Percentiles rank a stretch among this genome's conserved stretches.
phyloP scores from a whole-genome alignment of 2,888 invertebrate genomes.

The Altica lythri region DNA sequence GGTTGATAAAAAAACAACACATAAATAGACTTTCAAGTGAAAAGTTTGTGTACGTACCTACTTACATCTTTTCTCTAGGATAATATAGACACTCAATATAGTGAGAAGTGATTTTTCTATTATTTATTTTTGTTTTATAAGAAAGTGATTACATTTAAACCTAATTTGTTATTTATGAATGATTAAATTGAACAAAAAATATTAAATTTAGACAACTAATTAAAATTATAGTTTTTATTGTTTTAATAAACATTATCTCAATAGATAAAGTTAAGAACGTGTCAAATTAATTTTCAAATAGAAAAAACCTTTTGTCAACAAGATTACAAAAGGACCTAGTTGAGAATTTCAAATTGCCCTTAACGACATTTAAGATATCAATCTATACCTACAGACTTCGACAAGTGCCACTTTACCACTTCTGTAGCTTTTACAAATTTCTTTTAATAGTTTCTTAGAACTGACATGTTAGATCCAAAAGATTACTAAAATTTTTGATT shows the following conservation, averaged over 20 bases:
- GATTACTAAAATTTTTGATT: not conserved
- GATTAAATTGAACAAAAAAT: too few species aligned
- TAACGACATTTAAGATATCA: conserved; percentile 47
- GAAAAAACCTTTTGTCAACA: conserved; percentile 23
- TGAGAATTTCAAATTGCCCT: conserved; percentile 41
- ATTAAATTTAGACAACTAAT: too few species aligned
- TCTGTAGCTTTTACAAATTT: conserved; percentile 23
- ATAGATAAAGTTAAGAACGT: not conserved
- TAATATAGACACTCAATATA: too few species aligned
- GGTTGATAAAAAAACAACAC: too few species aligned
- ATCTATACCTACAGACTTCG: conserved; percentile 39
- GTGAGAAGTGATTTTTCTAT: too few species aligned
- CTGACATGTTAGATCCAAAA: conserved; percentile 1
- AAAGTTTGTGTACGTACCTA: too few species aligned
- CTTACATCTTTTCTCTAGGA: too few species aligned
- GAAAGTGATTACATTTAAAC: too few species aligned
- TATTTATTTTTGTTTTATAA: too few species aligned
- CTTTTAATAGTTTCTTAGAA: conserved; percentile 42
- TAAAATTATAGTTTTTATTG: too few species aligned
- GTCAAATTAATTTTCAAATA: conserved; percentile 1
- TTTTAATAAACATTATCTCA: not conserved
- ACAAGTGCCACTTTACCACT: conserved; percentile 28
- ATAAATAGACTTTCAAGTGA: too few species aligned
- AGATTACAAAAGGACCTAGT: conserved; percentile 43
- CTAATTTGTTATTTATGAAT: too few species aligned